Evolutionary conservation across 2,797 vertebrate genomes (phyloP), one percentile per base, ranked within the genome.

Genomic region (Pipistrellus pygmaeus): DNA sequence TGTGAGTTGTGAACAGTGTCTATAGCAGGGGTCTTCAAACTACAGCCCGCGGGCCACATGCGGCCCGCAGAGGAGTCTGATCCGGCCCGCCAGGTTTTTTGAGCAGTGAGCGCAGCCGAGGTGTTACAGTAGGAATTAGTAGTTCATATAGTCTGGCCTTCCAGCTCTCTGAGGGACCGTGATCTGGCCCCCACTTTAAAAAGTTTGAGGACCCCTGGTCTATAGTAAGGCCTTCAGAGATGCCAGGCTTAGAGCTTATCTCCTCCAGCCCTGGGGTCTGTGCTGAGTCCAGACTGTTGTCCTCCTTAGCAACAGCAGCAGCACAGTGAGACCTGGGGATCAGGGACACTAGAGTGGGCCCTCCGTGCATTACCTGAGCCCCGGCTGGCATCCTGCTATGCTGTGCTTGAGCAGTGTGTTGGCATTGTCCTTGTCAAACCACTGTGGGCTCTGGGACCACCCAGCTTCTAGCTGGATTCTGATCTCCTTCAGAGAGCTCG

Each of bases 391-490:
- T 23, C 66, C 27, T 15, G 44, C 18, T 6, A 0, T 4, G 35
- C 3, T 0, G 1, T 23, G 8, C 30, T 81, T 0, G 1, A 27
- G 11, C 3, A 1, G 35, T 3, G 0, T 9, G 2, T 12, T 12
- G 5, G 46, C 17, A 10, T 9, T 1, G 12, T 55, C 46, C 46
- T 64, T 6, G 32, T 64, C 44, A 12, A 27, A 25, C 32, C 17
- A 7, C 85, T 7, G 1, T 53, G 68, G 53, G 38, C 35, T 1
- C 66, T 3, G 23, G 8, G 18, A 23, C 20, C 3, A 3, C 68
- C 41, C 0, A 0, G 6, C 25, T 27, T 53, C 35, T 66, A 53
- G 30, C 35, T 30, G 30, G 72, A 46, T 12, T 23, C 46, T 72
- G 30, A 30, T 21, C 44, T 46, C 10, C 64, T 38, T 91, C 25